phyloP scores from a whole-genome alignment of 2,888 invertebrate genomes.

The Epinotia nisella region DNA sequence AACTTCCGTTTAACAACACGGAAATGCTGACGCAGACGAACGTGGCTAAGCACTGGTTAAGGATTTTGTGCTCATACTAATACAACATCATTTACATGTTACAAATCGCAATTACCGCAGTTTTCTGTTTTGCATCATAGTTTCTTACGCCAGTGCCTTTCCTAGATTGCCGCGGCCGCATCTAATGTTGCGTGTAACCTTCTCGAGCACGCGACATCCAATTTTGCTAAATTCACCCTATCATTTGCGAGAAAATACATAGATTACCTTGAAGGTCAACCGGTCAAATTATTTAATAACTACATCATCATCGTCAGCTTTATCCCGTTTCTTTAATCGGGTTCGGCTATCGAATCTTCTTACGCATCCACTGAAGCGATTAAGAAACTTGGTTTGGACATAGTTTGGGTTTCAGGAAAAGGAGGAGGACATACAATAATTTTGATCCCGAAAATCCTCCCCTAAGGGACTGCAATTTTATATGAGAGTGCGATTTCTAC shows the following conservation, averaged over 20 bases:
- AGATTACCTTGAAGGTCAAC: constrained; percentile 7
- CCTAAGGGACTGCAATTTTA: too few relatives aligned
- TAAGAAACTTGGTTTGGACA: not conserved
- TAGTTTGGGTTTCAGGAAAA: not conserved
- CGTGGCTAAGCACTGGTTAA: not conserved
- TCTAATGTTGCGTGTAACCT: constrained; percentile 44
- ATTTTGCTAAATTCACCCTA: constrained; percentile 27
- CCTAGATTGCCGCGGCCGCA: constrained; percentile 28
- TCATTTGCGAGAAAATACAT: constrained; percentile 22
- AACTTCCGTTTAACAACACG: constrained; percentile 5
- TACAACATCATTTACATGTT: constrained; percentile 36
- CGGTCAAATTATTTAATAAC: not conserved
- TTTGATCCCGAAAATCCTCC: too few relatives aligned
- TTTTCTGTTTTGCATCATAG: constrained; percentile 35
- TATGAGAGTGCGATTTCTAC: too few relatives aligned
- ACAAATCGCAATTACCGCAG: constrained; percentile 32
- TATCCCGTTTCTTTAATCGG: not conserved
- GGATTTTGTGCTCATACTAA: constrained; percentile 29
- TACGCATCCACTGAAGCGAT: not conserved
- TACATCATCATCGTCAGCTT: not conserved
- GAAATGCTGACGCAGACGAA: constrained; percentile 18
- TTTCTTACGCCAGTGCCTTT: constrained; percentile 32
- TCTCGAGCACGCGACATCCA: constrained; percentile 30
- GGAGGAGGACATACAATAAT: too few relatives aligned
- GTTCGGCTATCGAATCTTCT: not conserved